Base-by-base conservation (phyloP, 1,140 invertebrate species). In the Pseudomyrmex gracilis region DNA sequence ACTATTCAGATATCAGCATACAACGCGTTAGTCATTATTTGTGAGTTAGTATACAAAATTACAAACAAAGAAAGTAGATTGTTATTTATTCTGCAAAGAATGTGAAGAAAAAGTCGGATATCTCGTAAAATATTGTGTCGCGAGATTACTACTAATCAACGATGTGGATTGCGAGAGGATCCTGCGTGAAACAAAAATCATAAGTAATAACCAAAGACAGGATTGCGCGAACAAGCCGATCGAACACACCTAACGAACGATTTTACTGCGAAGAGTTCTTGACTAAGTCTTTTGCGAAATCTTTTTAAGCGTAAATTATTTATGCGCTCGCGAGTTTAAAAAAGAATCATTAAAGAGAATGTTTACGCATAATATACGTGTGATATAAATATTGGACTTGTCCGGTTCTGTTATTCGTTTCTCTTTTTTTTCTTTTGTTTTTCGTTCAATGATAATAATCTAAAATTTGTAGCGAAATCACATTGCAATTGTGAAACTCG, bases 281-380 rank as follows among this genome's bases (percentile, higher is more conserved):
- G 93, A 93, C 92, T 92, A 93, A 93, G 91, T 90, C 70, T 89
- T 70, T 93, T 90, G 90, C 89, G 87, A 91, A 92, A 90, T 93
- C 85, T 88, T 91, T 92, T 93, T 92, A 93, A 91, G 91, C 90
- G 88, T 94, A 92, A 91, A 93, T 93, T 93, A 93, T 92, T 85
- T 78, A 17, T 78, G 61, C 68, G 85, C 87, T 87, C 55, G 66
- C 53, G 88, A 90, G 77, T 76, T 77, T 58, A 67, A 57, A 17
- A 55, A 53, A 24, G 60, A 73, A 20, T 58, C 45, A 55, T n/a
- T 51, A 88, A 82, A 53, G 66, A 55, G 13, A n/a, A 66, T 58
- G 47, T 58, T 85, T 67, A 24, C 64, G 47, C n/a, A 67, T 74
- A 58, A 34, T 34, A 34, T 34, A 34, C 17, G 47, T 57, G 61